Evolutionary conservation across 2,888 invertebrate species (phyloP).

Genomic region (Parnassius smintheus): DNA sequence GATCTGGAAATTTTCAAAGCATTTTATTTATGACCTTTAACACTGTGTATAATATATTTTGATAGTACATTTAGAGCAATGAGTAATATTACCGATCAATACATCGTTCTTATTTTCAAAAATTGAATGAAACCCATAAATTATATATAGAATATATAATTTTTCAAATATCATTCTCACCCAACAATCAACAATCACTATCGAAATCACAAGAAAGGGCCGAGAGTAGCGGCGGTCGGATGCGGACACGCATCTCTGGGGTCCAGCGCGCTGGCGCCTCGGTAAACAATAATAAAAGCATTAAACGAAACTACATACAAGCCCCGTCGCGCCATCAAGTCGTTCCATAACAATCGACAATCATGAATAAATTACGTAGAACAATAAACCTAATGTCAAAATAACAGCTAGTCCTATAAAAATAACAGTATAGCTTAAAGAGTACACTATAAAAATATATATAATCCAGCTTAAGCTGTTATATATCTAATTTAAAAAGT

Average conservation of each 20-base stretch:
- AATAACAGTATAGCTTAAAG: constrained; percentile 77
- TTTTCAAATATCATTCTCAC: constrained; percentile 72
- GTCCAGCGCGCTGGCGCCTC: constrained; percentile 28
- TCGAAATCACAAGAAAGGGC: constrained; percentile 61
- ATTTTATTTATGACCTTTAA: constrained; percentile 82
- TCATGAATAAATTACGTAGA: constrained; percentile 52
- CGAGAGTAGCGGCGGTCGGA: constrained; percentile 25
- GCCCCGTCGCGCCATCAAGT: constrained; percentile 33
- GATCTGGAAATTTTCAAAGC: constrained; percentile 79
- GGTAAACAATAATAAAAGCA: constrained; percentile 44
- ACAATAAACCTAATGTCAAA: constrained; percentile 53
- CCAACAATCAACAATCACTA: constrained; percentile 78
- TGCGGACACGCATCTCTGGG: constrained; percentile 20
- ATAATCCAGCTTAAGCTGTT: constrained; percentile 69
- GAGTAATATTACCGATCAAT: constrained; percentile 82
- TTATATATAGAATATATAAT: constrained; percentile 77
- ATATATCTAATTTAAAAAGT: constrained; percentile 71
- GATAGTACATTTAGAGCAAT: constrained; percentile 83
- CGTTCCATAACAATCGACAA: constrained; percentile 44
- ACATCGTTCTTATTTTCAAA: constrained; percentile 79
- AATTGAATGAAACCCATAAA: constrained; percentile 78
- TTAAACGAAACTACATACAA: constrained; percentile 40
- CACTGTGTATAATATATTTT: constrained; percentile 82
- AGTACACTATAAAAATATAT: constrained; percentile 80
- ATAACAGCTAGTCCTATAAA: constrained; percentile 74